Base-by-base conservation (phyloP, 2,797 vertebrate species). In the Fratercula arctica region DNA sequence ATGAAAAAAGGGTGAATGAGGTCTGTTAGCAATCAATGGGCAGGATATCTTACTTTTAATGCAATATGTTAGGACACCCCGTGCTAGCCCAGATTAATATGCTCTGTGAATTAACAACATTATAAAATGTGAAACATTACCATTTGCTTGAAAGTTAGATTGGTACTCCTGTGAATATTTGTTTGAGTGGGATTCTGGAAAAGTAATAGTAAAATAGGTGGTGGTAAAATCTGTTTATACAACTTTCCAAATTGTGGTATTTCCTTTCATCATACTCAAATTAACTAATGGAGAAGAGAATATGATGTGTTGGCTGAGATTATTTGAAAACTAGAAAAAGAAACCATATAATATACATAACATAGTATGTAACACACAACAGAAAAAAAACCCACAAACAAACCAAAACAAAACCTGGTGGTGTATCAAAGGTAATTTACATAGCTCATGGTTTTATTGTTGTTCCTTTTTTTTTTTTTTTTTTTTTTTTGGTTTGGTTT, bases 361-460 rank as follows among this genome's bases (percentile, higher is more conserved):
- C 28, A 37, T 28, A 79, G 26, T 4, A 53, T 6, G 6, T 25
- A 69, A 3, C 15, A 37, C 15, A 39, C 3, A 54, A 70, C 11
- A 18, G 13, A 68, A 76, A 66, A 20, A 50, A 23, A 50, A 25
- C 25, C 39, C 21, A 50, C 11, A 25, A 39, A 9, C 1, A 25
- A n/a, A 67, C 3, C 5, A 10, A 60, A 54, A 0, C 7, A 9
- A 64, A 84, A 63, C 1, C 6, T 59, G 6, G 6, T 16, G 6
- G 2, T 41, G 11, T 57, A 60, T 41, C 20, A 57, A 50, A 63
- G 10, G 6, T 54, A 50, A 26, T 74, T 59, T 68, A 85, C 16
- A 54, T 21, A 43, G 6, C 2, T 72, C 4, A 4, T 75, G 1
- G 2, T 28, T 8, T 60, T 56, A 6, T 10, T 41, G 5, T 1